Conservation (phyloP, 2,888 invertebrate species). For the Caenorhabditis japonica region DNA sequence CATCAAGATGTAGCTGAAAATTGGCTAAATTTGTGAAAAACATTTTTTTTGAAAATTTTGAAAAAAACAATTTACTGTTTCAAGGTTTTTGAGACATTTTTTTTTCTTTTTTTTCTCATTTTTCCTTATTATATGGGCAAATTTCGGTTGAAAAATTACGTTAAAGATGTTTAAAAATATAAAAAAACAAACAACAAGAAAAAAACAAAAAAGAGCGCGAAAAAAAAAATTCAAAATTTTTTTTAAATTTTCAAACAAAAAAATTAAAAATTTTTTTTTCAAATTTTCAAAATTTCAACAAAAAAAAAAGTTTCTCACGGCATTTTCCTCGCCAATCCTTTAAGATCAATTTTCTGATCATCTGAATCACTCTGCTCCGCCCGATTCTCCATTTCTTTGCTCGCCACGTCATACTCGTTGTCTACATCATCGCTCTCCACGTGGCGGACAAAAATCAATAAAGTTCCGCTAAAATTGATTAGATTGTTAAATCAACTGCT, state of each 20-base stretch:
- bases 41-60: conserved; percentile 3
- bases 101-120: no score
- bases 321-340: conserved; percentile 31
- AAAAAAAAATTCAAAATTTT: no score
- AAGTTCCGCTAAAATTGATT: conserved; percentile 49
- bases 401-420: conserved; percentile 24
- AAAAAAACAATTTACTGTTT: neutral
- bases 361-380: no score
- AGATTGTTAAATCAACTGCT: neutral
- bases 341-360: conserved; percentile 6
- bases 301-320: conserved; percentile 32
- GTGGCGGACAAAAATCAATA: conserved; percentile 64
- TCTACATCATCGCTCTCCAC: conserved; percentile 44
- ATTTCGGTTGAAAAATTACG: no score
- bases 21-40: no score
- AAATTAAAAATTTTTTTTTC: conserved; percentile 4
- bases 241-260: no score
- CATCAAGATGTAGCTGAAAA: conserved; percentile 68
- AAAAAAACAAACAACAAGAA: no score
- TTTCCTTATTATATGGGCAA: no score
- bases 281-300: neutral
- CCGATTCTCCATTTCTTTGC: conserved; percentile 30
- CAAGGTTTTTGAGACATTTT: neutral
- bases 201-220: no score
- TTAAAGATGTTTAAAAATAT: no score